Conservation (phyloP, 2,797 vertebrate genomes). For the Tangara arthus region DNA sequence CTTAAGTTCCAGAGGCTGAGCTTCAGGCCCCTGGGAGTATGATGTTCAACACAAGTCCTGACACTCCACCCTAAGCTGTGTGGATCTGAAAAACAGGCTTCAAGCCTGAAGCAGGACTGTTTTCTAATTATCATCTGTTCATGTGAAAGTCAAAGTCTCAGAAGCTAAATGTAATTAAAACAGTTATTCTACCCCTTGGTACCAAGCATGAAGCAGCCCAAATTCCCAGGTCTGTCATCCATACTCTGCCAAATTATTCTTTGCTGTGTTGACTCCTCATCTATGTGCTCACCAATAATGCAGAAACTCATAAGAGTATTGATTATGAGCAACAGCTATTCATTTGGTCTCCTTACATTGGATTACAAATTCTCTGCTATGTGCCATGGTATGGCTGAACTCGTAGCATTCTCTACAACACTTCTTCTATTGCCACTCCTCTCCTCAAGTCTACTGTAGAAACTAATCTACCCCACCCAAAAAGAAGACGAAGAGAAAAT, state of each 20-base stretch:
- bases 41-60: not conserved
- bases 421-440: not conserved
- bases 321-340: not conserved
- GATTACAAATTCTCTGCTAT: not conserved
- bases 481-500: not conserved
- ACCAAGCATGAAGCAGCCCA: not conserved
- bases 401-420: not conserved
- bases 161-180: not conserved
- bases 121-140: slow-evolving; percentile 34
- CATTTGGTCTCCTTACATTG: not conserved
- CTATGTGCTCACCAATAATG: not conserved
- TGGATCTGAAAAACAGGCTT: slow-evolving; percentile 15
- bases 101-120: slow-evolving; percentile 6
- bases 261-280: not conserved
- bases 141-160: not conserved
- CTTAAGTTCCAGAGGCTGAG: not conserved
- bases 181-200: not conserved
- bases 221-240: not conserved
- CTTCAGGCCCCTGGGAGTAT: not conserved
- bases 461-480: not conserved
- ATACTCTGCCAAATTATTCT: not conserved
- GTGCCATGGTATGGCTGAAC: not conserved
- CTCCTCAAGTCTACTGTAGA: not conserved
- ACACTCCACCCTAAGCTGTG: slow-evolving; percentile 1
- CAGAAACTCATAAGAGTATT: not conserved